Evolutionary conservation across 30 jellyfish, hydroid and myxozoan species (phyloP), one percentile per base, ranked within the genome.

Genomic region (Pseudorhiza aurosa): DNA sequence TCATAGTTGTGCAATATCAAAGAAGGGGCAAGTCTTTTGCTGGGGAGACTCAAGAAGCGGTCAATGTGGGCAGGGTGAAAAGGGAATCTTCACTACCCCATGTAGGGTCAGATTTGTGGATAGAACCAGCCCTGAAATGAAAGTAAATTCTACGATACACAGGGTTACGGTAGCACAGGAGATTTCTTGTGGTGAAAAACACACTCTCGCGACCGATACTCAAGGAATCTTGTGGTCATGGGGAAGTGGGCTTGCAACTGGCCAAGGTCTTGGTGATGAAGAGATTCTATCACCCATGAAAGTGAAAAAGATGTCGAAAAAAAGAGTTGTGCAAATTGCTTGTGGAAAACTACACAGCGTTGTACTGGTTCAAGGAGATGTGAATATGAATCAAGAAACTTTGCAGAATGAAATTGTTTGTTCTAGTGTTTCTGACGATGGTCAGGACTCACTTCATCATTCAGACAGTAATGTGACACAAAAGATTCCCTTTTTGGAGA

Each of bases 11-110:
- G 96, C 94, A 0, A 58, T 87, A 30, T 75, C 96, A 14, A 71
- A 81, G 14, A 78, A 40, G 36, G 99, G 99, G 30, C 75, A 83
- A 37, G 84, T 94, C 6, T 88, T 47, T 63, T 70, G 93, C 47
- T 94, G 99, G 99, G 99, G 99, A 2, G 99, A 94, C 58, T 94
- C 99, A 10, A 83, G 97, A 32, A 89, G 68, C 24, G 99, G 97
- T 25, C 99, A 94, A 53, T 94, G 99, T 68, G 99, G 99, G 31
- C 82, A 40, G 19, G 97, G 97, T 8, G 88, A 58, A 33, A 85
- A 65, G 71, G 99, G 99, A n/a, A 42, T 87, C 24, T 87, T 87
- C 82, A 75, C 95, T 6, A 81, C 96, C 30, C 99, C 99, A 1
- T 63, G 91, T 25, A 82, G 77, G 65, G 96, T 94, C 9, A 72